phyloP scores from a whole-genome alignment of 1,140 invertebrate species.

The Cephus cinctus region DNA sequence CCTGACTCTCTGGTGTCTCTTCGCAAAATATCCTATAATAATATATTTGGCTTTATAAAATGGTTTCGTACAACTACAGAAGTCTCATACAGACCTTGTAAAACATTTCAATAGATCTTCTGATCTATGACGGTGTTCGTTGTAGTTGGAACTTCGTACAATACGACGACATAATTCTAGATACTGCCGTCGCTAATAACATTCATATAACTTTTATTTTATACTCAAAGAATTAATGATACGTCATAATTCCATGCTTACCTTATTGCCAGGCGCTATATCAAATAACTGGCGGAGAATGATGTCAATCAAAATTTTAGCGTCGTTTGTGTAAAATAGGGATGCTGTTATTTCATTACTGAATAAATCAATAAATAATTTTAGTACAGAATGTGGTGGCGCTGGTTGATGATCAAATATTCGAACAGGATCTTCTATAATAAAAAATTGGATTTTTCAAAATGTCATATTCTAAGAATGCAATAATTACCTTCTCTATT shows the following conservation, averaged over 20 bases:
- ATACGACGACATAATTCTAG: conserved; percentile 74
- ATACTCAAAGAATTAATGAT: neutral
- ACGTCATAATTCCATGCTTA: conserved; percentile 46
- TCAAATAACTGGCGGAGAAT: conserved; percentile 85
- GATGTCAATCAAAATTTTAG: conserved; percentile 90
- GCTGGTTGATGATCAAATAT: conserved; percentile 80
- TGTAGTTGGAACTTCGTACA: conserved; percentile 74
- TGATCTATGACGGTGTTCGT: conserved; percentile 70
- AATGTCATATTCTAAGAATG: conserved; percentile 3
- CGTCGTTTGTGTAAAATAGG: conserved; percentile 91
- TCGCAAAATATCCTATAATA: conserved; percentile 73
- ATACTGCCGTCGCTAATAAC: conserved; percentile 68
- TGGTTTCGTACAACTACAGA: neutral
- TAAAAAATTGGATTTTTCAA: conserved; percentile 12
- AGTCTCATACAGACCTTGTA: conserved; percentile 51
- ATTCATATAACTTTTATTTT: conserved; percentile 2
- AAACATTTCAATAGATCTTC: conserved; percentile 79
- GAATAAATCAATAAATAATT: conserved; percentile 85
- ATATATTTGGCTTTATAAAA: neutral
- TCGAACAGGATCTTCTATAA: conserved; percentile 81
- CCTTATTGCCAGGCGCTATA: conserved; percentile 82
- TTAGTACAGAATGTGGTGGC: conserved; percentile 81
- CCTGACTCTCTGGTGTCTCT: conserved; percentile 68
- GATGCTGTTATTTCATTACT: conserved; percentile 71
- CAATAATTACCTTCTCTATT: conserved; percentile 79